phyloP scores from a whole-genome alignment of 1,140 invertebrate genomes.

The Pararge aegeria region DNA sequence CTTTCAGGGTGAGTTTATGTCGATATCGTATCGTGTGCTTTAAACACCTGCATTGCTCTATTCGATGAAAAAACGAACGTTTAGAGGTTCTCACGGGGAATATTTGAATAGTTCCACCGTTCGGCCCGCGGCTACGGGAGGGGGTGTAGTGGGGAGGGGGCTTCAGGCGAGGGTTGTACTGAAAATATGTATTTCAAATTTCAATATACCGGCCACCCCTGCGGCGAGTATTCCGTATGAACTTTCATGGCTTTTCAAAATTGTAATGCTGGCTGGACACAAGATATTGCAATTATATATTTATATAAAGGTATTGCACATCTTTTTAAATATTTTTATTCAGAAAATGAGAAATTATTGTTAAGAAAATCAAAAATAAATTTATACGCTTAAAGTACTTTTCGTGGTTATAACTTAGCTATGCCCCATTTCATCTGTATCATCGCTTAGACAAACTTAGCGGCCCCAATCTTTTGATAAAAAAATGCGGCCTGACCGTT shows the following conservation, averaged over 20 bases:
- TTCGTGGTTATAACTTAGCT: no score
- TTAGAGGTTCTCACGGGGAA: conserved; percentile 38
- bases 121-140: conserved; percentile 1
- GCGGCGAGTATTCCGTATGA: conserved; percentile 28
- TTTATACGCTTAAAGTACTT: no score
- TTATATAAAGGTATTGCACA: no score
- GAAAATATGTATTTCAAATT: conserved; percentile 43
- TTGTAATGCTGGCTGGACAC: not conserved
- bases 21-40: not conserved
- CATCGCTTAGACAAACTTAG: no score
- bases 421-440: no score
- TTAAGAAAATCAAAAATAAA: no score
- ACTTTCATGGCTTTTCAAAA: conserved; percentile 21
- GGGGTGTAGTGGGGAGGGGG: not conserved
- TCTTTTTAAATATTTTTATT: no score
- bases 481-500: no score
- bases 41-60: not conserved
- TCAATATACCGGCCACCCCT: conserved; percentile 25
- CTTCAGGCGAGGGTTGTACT: conserved; percentile 3
- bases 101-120: conserved; percentile 44
- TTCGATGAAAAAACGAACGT: conserved; percentile 27
- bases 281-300: no score
- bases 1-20: no score
- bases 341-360: no score
- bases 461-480: no score